Evolutionary conservation across 2,888 invertebrate species (phyloP).

Genomic region (Anthrax anthrax): DNA sequence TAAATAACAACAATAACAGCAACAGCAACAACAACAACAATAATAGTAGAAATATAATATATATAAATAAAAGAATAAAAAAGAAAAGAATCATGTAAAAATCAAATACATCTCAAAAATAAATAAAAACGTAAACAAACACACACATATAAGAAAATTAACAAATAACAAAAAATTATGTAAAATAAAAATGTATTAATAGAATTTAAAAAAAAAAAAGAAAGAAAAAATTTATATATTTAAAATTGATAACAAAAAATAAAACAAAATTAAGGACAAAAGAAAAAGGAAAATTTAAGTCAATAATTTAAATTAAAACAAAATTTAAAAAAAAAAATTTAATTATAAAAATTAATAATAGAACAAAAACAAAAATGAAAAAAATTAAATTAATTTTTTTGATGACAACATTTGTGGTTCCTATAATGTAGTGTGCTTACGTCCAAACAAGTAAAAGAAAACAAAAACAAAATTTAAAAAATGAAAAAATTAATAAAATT

Average conservation of each 20-base stretch:
- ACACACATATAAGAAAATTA: too few species aligned
- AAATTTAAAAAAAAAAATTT: slow-evolving; percentile 9
- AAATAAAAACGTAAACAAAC: slow-evolving; percentile 4
- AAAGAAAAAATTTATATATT: slow-evolving; percentile 23
- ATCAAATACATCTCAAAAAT: too few species aligned
- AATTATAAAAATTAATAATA: slow-evolving; percentile 9
- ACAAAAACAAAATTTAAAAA: slow-evolving; percentile 5
- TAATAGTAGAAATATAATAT: too few species aligned
- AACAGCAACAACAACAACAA: too few species aligned
- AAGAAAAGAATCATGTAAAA: background rate
- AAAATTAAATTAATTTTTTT: slow-evolving; percentile 13
- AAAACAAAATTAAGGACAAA: slow-evolving; percentile 6
- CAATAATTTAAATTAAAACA: slow-evolving; percentile 7
- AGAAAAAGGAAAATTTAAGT: slow-evolving; percentile 8
- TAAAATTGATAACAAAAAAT: slow-evolving; percentile 12
- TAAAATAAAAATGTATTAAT: too few species aligned
- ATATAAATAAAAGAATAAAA: slow-evolving; percentile 7
- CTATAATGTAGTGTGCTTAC: slow-evolving; percentile 23
- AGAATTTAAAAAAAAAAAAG: slow-evolving; percentile 4
- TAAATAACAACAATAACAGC: too few species aligned
- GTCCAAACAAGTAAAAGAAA: slow-evolving; percentile 17
- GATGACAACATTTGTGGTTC: slow-evolving; percentile 21
- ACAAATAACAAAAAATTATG: too few species aligned
- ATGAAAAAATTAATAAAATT: background rate
- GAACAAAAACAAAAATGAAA: slow-evolving; percentile 14